Evolutionary conservation across 2,888 invertebrate species (phyloP).

Genomic region (Cheilosia scutellata): DNA sequence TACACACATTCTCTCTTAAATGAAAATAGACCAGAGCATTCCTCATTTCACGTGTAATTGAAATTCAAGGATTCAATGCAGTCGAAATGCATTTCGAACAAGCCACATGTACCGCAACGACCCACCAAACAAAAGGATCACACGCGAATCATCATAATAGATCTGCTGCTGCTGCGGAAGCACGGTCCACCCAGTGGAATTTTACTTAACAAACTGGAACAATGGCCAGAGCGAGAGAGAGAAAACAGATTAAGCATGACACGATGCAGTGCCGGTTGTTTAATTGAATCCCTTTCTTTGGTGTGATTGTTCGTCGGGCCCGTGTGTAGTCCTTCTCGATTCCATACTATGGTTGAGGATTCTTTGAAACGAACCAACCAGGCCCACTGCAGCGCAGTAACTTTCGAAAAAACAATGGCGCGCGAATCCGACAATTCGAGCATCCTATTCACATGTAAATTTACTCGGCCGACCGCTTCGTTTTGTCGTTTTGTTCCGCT

Average conservation of each 20-base stretch:
- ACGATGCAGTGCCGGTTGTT: slow-evolving; percentile 73
- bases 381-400: slow-evolving; percentile 47
- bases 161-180: slow-evolving; percentile 54
- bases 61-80: slow-evolving; percentile 63
- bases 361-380: slow-evolving; percentile 51
- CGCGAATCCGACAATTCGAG: slow-evolving; percentile 67
- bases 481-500: slow-evolving; percentile 56
- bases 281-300: slow-evolving; percentile 73
- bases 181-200: slow-evolving; percentile 38
- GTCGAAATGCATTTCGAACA: slow-evolving; percentile 45
- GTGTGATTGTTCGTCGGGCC: slow-evolving; percentile 18
- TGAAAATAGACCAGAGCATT: slow-evolving; percentile 47
- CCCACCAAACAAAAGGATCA: slow-evolving; percentile 59
- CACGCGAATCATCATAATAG: slow-evolving; percentile 63
- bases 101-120: slow-evolving; percentile 58
- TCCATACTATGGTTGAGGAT: slow-evolving; percentile 11
- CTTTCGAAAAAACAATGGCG: slow-evolving; percentile 63
- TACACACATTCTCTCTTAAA: slow-evolving; percentile 15
- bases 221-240: slow-evolving; percentile 36
- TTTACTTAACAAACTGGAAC: slow-evolving; percentile 64
- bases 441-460: slow-evolving; percentile 75
- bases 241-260: slow-evolving; percentile 69
- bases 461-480: slow-evolving; percentile 63
- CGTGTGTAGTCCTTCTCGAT: background rate
- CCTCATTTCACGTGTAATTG: slow-evolving; percentile 68